Evolutionary conservation across 2,113 vertebrate genomes (phyloP).

Genomic region (Toxotes chatareus): DNA sequence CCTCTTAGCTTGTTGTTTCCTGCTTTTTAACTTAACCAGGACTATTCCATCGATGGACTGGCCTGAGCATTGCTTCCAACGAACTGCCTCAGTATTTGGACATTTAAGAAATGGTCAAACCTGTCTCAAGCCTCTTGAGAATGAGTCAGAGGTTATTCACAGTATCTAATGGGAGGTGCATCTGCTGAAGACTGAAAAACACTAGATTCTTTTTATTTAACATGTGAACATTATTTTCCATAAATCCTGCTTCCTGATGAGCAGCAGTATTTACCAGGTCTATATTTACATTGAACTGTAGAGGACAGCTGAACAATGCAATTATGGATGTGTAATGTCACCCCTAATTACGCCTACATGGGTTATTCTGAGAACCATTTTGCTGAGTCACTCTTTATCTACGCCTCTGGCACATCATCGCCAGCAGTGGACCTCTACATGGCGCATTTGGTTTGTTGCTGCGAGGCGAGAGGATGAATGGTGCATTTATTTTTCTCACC

Average conservation of each 20-base stretch:
- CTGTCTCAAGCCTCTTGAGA: too few species aligned
- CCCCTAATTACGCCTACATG: slow-evolving; percentile 31
- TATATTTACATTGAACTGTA: slow-evolving; percentile 49
- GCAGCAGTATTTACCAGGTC: slow-evolving; percentile 44
- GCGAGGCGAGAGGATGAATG: slow-evolving; percentile 46
- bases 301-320: slow-evolving; percentile 54
- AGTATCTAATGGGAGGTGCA: slow-evolving; percentile 30
- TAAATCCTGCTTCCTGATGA: slow-evolving; percentile 21
- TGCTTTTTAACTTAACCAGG: slow-evolving; percentile 17
- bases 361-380: slow-evolving; percentile 34
- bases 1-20: slow-evolving; percentile 8
- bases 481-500: slow-evolving; percentile 57
- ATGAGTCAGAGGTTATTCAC: slow-evolving; percentile 11
- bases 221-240: slow-evolving; percentile 24
- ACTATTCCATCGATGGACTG: background rate
- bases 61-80: background rate
- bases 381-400: slow-evolving; percentile 55
- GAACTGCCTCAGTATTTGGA: slow-evolving; percentile 46
- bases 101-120: slow-evolving; percentile 4
- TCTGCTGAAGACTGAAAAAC: slow-evolving; percentile 41
- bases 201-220: slow-evolving; percentile 6
- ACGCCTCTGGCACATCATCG: slow-evolving; percentile 44
- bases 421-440: slow-evolving; percentile 50
- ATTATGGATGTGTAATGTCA: slow-evolving; percentile 47
- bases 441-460: slow-evolving; percentile 49